Evolutionary conservation across 1,140 invertebrate genomes (phyloP), one percentile per base, ranked within the genome.

Genomic region (Triops longicaudatus): DNA sequence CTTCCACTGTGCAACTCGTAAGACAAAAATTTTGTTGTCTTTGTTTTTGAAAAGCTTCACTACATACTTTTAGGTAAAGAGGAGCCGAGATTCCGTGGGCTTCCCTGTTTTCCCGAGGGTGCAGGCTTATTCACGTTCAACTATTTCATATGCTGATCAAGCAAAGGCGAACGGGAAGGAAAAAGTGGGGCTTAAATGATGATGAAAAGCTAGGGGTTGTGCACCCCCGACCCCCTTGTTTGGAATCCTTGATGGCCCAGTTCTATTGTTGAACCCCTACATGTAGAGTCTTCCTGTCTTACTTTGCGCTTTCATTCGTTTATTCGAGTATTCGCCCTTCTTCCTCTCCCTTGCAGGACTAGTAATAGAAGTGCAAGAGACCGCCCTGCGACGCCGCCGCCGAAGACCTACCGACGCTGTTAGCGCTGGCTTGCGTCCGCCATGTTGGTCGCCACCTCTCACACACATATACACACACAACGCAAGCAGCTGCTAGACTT

Each of bases 391-490:
- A 63, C 50, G 50, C 50, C 50, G 50, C 50, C 50, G 50, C 50
- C 50, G 50, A 63, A 63, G 50, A 63, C 50, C 50, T 63, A 63
- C 50, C 50, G 50, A 63, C 50, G 50, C 50, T 63, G 50, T 22
- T 63, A 22, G 50, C 50, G 50, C 50, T 63, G 50, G 50, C 50
- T 63, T 63, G 50, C 50, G 50, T 63, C 50, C 50, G 50, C 50
- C 50, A 63, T 63, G 50, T 63, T 63, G 50, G 50, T 63, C 50
- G 50, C 50, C 50, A n/a, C 50, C n/a, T 63, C 50, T 63, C 50
- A 63, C 50, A 63, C 50, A 63, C 50, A 22, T 63, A 63, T 63
- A 63, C 0, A 63, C 50, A 63, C 44, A 63, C 50, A 63, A 63
- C 6, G 22, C 50, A 63, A 63, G 50, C 50, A 63, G 50, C 50